Conservation (phyloP, 2,888 invertebrate species). For the Caenorhabditis sp. region DNA sequence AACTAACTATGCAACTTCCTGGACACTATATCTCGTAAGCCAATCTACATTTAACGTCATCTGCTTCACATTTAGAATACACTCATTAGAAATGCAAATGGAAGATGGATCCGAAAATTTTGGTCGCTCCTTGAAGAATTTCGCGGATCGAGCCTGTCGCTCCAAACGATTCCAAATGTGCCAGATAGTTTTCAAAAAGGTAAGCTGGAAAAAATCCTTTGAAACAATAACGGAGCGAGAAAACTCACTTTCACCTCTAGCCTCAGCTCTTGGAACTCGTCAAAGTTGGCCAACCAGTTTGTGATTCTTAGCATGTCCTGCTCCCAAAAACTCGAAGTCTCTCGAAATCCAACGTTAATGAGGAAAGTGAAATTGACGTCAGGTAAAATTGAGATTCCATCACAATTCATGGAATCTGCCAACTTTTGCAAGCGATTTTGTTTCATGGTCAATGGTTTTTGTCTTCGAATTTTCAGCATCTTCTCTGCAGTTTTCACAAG, state of each 20-base stretch:
- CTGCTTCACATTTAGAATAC: neutral
- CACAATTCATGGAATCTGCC: neutral
- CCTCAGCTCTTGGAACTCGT: constrained; percentile 46
- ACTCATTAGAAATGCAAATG: neutral
- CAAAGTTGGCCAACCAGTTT: constrained; percentile 51
- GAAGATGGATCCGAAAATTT: no score
- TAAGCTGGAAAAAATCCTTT: constrained; percentile 6
- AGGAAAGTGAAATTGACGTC: neutral
- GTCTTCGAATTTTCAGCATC: neutral
- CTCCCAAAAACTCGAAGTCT: constrained; percentile 35
- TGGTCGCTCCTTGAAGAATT: no score
- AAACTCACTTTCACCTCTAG: constrained; percentile 43
- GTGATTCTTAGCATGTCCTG: constrained; percentile 25
- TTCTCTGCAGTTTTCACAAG: neutral
- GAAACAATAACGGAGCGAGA: neutral
- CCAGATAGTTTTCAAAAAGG: constrained; percentile 43
- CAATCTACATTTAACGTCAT: constrained; percentile 15
- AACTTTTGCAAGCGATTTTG: constrained; percentile 11
- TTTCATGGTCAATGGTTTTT: neutral
- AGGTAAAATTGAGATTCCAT: no score
- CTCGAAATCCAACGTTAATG: neutral
- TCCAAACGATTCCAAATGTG: constrained; percentile 46
- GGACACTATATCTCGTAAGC: constrained; percentile 1
- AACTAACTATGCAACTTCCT: constrained; percentile 18
- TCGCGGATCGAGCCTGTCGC: neutral